A percentile compares a stretch with the other conserved stretches of the same genome.
phyloP scores from a whole-genome alignment of 2,797 vertebrate genomes.

The Pterois miles region DNA sequence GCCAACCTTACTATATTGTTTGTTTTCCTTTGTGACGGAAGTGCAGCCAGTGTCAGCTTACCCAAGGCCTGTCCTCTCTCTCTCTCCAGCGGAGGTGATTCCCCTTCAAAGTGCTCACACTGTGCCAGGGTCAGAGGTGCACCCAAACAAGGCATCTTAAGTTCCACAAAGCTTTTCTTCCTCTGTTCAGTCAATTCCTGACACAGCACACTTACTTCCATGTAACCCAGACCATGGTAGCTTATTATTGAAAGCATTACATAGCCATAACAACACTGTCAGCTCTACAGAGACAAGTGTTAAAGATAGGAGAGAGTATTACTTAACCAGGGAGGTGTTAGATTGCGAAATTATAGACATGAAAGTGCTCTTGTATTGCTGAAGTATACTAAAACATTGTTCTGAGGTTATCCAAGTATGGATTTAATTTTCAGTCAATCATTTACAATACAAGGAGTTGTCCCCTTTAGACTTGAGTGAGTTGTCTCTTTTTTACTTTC shows the following conservation, averaged over 20 bases:
- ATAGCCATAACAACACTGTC: conserved; percentile 51
- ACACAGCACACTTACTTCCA: conserved; percentile 9
- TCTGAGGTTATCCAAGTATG: neutral
- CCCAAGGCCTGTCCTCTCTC: conserved; percentile 25
- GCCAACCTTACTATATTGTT: conserved; percentile 53
- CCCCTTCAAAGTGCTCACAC: conserved; percentile 49
- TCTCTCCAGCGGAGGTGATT: conserved; percentile 52
- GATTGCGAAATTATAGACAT: conserved; percentile 9
- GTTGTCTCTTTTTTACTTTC: conserved; percentile 25
- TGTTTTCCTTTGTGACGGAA: conserved; percentile 59
- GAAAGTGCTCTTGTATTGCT: neutral
- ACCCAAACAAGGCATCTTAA: conserved; percentile 64
- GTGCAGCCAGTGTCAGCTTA: conserved; percentile 55
- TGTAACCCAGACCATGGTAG: conserved; percentile 14
- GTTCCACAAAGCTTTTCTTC: conserved; percentile 34
- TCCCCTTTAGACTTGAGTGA: conserved; percentile 22
- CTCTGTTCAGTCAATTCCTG: conserved; percentile 12
- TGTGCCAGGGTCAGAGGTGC: conserved; percentile 64
- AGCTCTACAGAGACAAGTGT: neutral
- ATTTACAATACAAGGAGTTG: conserved; percentile 30
- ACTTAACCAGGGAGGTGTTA: conserved; percentile 8
- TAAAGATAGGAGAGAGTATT: neutral
- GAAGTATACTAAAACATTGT: neutral
- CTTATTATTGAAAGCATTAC: conserved; percentile 41
- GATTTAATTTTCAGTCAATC: conserved; percentile 33